These are phyloP conservation scores for Torymus texanus DNA, from an alignment of 2,888 invertebrate species.

Conservation along the genomic window DNA sequence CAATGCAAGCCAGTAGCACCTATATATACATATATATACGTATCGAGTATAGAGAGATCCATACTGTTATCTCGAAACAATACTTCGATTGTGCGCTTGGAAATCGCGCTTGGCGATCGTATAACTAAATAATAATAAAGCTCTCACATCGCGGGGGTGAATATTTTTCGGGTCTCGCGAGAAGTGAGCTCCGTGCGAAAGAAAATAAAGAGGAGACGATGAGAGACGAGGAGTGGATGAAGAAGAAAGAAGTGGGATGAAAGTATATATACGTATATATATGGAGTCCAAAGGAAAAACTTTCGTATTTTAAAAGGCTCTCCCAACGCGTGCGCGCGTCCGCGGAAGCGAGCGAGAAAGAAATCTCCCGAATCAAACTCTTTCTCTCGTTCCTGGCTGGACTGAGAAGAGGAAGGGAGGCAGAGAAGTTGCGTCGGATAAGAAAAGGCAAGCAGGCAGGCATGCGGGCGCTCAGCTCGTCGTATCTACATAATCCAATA, in stretches of 20 bases:
- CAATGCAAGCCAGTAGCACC: too few relatives aligned
- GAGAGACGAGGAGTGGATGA: background rate
- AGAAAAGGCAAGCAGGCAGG: slow-evolving; percentile 5
- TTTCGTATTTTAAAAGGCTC: slow-evolving; percentile 36
- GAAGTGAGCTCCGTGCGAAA: too few relatives aligned
- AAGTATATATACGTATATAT: background rate
- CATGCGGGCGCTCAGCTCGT: slow-evolving; percentile 17
- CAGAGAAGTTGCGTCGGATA: slow-evolving; percentile 11
- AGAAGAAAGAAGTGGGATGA: slow-evolving; percentile 9
- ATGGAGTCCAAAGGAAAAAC: slow-evolving; percentile 5
- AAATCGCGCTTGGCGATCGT: too few relatives aligned
- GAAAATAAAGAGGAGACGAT: too few relatives aligned
- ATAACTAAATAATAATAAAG: too few relatives aligned
- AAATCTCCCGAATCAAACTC: background rate
- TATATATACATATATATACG: too few relatives aligned
- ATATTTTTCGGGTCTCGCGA: too few relatives aligned
- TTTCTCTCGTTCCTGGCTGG: background rate
- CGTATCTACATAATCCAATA: slow-evolving; percentile 54
- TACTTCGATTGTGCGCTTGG: too few relatives aligned
- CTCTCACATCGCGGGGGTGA: too few relatives aligned
- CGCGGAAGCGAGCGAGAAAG: background rate
- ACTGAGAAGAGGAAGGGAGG: background rate
- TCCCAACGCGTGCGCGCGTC: background rate
- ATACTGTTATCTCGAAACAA: too few relatives aligned
- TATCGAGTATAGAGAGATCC: too few relatives aligned